phyloP scores from a whole-genome alignment of 2,888 invertebrate species.

The Octodonta nipae region DNA sequence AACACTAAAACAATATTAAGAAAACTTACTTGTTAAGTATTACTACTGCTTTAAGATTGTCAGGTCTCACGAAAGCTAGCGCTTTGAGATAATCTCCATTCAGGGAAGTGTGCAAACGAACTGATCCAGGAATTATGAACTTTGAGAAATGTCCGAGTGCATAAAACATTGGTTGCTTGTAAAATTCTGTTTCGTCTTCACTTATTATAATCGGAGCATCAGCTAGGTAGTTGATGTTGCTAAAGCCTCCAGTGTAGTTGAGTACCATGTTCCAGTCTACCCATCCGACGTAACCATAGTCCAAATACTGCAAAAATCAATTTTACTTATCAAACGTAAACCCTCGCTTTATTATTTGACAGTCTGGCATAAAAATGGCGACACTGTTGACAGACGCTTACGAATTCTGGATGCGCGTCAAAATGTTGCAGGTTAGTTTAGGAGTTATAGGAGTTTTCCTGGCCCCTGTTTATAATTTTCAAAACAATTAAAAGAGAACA shows the following conservation, averaged over 20 bases:
- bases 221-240: slow-evolving; percentile 59
- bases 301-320: slow-evolving; percentile 50
- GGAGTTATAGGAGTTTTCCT: too few species aligned
- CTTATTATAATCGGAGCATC: slow-evolving; percentile 63
- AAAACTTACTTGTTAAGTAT: slow-evolving; percentile 1
- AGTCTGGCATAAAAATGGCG: too few species aligned
- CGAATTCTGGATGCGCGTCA: too few species aligned
- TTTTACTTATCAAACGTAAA: too few species aligned
- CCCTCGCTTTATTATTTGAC: too few species aligned
- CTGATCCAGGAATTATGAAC: slow-evolving; percentile 50
- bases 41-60: slow-evolving; percentile 1
- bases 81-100: slow-evolving; percentile 10
- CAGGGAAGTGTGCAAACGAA: slow-evolving; percentile 23
- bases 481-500: too few species aligned
- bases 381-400: too few species aligned
- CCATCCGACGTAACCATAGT: slow-evolving; percentile 67
- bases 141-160: slow-evolving; percentile 58
- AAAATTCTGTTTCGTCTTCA: slow-evolving; percentile 50
- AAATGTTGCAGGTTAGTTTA: too few species aligned
- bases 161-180: slow-evolving; percentile 78
- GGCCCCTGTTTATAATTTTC: too few species aligned
- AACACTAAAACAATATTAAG: too few species aligned
- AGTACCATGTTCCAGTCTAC: slow-evolving; percentile 78
- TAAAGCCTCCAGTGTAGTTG: slow-evolving; percentile 60
- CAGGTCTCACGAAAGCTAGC: neutral